Evolutionary conservation across 1,140 invertebrate species (phyloP).

Genomic region (Drosophila willistoni): DNA sequence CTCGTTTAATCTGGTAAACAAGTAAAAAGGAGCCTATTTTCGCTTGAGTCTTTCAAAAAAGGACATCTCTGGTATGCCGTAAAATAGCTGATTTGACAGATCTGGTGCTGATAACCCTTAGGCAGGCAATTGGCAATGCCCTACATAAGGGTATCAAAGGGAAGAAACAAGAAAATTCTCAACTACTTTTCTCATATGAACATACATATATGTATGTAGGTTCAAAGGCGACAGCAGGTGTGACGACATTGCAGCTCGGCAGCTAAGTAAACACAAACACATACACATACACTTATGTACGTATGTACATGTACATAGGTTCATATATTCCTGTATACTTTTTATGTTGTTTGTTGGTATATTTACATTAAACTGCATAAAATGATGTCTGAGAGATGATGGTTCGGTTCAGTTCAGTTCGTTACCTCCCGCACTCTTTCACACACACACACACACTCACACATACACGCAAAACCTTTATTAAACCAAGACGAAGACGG

Average conservation of each 20-base stretch:
- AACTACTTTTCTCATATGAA: not conserved
- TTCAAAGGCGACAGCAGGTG: slow-evolving; percentile 39
- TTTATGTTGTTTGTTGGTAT: not conserved
- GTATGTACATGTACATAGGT: not conserved
- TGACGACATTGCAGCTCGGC: slow-evolving; percentile 27
- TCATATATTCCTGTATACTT: not conserved
- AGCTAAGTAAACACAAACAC: slow-evolving; percentile 44
- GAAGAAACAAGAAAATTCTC: slow-evolving; percentile 5
- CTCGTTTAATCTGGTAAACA: no score
- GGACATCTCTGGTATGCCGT: no score
- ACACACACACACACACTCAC: not conserved
- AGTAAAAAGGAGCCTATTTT: no score
- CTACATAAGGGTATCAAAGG: not conserved
- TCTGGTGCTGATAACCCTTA: no score
- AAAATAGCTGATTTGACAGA: no score
- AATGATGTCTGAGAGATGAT: no score
- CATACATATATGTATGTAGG: not conserved
- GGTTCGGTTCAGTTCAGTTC: no score
- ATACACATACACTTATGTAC: not conserved
- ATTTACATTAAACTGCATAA: no score
- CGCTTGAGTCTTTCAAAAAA: no score
- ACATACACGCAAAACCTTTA: no score
- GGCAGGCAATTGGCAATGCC: not conserved
- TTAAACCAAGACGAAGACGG: no score
- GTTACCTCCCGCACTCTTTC: not conserved